These are phyloP conservation scores for Chondrilla cf. caribensis DNA, from an alignment of 37 sponge, comb jelly and placozoan species.

Conservation along the genomic window DNA sequence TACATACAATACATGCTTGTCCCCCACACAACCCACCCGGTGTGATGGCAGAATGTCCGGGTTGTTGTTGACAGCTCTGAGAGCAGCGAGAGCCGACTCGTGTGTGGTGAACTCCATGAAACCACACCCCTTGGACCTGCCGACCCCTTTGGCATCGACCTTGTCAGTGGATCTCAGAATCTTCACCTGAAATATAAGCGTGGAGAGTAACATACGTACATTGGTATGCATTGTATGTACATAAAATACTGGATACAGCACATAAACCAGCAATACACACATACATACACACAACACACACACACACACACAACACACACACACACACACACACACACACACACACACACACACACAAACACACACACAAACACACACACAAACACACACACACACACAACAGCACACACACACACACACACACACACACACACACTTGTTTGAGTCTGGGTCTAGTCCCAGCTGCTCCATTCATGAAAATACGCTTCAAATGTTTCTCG, in stretches of 20 bases:
- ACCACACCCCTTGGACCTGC: constrained; percentile 78
- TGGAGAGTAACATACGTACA: background rate
- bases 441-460: constrained; percentile 19
- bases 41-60: constrained; percentile 54
- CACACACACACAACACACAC: background rate
- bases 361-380: constrained; percentile 22
- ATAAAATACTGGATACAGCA: background rate
- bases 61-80: constrained; percentile 83
- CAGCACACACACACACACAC: background rate
- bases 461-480: constrained; percentile 34
- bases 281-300: no score
- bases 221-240: background rate
- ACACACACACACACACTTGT: constrained; percentile 35
- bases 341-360: background rate
- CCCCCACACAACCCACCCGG: constrained; percentile 24
- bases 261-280: no score
- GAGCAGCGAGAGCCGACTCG: constrained; percentile 78
- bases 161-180: constrained; percentile 71
- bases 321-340: constrained; percentile 1
- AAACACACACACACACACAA: constrained; percentile 19
- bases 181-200: constrained; percentile 42
- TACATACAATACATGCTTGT: background rate
- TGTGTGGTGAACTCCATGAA: constrained; percentile 89
- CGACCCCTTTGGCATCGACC: constrained; percentile 65
- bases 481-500: constrained; percentile 54